Evolutionary conservation across 37 sponge, comb jelly and placozoan genomes (phyloP), one percentile per base, ranked within the genome.

Genomic region (Dysidea cf. avara): DNA sequence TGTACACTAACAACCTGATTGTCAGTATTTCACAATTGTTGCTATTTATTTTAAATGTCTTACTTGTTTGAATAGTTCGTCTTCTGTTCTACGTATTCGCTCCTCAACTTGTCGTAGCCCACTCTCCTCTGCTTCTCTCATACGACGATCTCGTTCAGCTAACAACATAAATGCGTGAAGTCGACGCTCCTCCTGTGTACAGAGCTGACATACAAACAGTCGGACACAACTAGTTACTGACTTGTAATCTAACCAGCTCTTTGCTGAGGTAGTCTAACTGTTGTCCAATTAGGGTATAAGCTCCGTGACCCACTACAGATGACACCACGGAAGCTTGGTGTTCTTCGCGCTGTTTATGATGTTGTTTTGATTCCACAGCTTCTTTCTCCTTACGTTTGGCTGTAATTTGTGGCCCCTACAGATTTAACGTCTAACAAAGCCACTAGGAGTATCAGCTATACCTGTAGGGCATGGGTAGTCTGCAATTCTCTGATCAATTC

Each of bases 111-210:
- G 97, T 53, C 97, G 76, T 64, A 39, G 59, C 24, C 97, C 97
- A 60, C 97, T 93, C 81, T 97, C 97, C 86, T 97, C 97, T 7
- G 97, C 97, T 82, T 97, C 97, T 55, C 90, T 48, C 86, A 93
- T 89, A 18, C 97, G 61, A 22, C 97, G 53, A 81, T 90, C 75
- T 32, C 94, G 75, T 67, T 93, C 94, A 0, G 97, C 97, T 68
- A 97, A 53, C 86, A 93, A 76, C 24, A 87, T 91, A 57, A 89
- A 90, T 0, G 97, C 97, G 49, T 88, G 86, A 17, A 97, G 56
- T 21, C 97, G 59, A 26, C 92, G 72, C 70, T 97, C 97, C 79
- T 93, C 94, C 68, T 88, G n/a, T 50, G n/a, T 12, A 22, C 1
- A 38, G 28, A 28, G 37, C 22, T 56, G 4, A 39, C 22, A 64